These are phyloP conservation scores for Peromyscus nudipes DNA, from an alignment of 2,797 vertebrate genomes.

Conservation along the genomic window DNA sequence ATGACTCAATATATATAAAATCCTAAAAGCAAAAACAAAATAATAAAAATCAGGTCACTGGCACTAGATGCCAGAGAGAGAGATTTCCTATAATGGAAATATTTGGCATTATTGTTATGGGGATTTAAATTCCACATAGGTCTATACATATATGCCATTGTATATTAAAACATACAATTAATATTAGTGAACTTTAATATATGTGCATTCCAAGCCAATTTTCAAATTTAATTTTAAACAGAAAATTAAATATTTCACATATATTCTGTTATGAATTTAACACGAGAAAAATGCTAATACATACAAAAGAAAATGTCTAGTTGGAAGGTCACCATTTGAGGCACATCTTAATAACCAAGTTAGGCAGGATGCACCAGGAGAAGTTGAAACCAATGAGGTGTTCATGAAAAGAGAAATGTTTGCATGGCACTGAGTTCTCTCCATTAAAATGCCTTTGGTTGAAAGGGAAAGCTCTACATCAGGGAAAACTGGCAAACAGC, in stretches of 20 bases:
- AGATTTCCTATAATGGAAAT: not conserved
- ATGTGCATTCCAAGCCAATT: not conserved
- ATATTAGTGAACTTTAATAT: not conserved
- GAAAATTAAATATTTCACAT: not conserved
- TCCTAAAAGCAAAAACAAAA: constrained; percentile 33
- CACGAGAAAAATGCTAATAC: not conserved
- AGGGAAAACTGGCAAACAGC: not conserved
- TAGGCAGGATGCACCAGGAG: not conserved
- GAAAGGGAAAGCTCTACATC: not conserved
- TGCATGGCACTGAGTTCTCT: not conserved
- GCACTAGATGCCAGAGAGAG: not conserved
- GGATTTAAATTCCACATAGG: not conserved
- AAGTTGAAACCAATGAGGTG: not conserved
- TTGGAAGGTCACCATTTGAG: not conserved
- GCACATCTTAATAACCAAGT: not conserved
- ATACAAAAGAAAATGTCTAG: not conserved
- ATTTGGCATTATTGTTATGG: not conserved
- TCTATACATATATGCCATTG: not conserved
- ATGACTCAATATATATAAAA: not conserved
- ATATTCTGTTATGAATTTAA: not conserved
- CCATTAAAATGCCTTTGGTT: not conserved
- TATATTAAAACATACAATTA: constrained; percentile 13
- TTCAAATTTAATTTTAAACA: not conserved
- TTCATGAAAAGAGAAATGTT: not conserved
- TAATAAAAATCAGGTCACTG: not conserved